Evolutionary conservation across 2,797 vertebrate species (phyloP).

Genomic region (Chaetophractus vellerosus): DNA sequence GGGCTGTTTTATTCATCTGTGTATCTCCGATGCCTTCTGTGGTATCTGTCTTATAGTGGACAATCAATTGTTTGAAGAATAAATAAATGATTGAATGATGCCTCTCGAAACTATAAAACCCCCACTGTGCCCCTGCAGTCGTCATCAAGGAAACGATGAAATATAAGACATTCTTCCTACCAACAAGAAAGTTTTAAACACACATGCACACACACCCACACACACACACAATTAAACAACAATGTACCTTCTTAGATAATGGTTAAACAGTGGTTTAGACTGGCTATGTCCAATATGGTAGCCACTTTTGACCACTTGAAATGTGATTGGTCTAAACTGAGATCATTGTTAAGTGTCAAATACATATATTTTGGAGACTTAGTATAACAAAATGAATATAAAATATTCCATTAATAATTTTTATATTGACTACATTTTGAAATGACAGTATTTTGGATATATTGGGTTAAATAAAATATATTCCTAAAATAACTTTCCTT

Average conservation of each 20-base stretch:
- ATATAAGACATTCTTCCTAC: neutral
- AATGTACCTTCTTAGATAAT: neutral
- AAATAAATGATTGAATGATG: neutral
- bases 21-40: neutral
- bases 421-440: neutral
- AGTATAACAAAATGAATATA: neutral
- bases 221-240: neutral
- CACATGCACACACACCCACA: neutral
- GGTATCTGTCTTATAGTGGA: neutral
- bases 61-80: neutral
- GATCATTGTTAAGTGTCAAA: neutral
- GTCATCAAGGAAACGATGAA: neutral
- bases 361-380: constrained; percentile 12
- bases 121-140: neutral
- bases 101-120: neutral
- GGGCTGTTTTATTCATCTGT: neutral
- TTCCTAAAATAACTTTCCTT: constrained; percentile 5
- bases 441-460: constrained; percentile 32
- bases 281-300: neutral
- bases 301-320: neutral
- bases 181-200: constrained; percentile 38
- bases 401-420: constrained; percentile 21
- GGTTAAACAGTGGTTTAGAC: neutral
- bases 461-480: constrained; percentile 1
- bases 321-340: neutral